Evolutionary conservation across 2,797 vertebrate species (phyloP), one percentile per base, ranked within the genome.

Genomic region (Darevskia mixta): DNA sequence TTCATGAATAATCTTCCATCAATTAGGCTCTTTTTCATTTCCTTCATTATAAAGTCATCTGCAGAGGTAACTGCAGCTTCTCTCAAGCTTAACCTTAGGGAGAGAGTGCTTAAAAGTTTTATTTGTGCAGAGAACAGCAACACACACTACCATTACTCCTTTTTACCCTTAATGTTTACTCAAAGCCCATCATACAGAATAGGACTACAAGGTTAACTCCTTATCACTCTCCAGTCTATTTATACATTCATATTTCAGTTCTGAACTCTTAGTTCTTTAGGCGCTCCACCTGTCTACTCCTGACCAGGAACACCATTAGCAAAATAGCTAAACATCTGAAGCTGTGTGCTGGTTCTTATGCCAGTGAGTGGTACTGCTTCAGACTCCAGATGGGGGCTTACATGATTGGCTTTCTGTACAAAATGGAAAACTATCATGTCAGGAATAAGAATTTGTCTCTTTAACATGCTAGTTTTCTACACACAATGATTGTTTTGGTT

Each of bases 1-100:
- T 64, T 85, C 72, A 76, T 61, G 58, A 75, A 85, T 61, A 58
- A 75, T 76, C 35, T 76, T 58, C 71, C 49, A 41, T 4, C 71
- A 17, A 41, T 75, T 75, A 41, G 49, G 23, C 55, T 85, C 29
- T 17, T 29, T 25, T 29, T 76, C 32, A 41, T 76, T 85, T n/a
- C 32, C 83, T 85, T 64, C 72, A 18, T 84, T 84, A 41, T 58
- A 29, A 84, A 38, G 83, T 58, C 71, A 29, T 76, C 72, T 64
- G 55, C 25, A 23, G 72, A 76, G 20, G 45, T 29, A 76, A 43
- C 35, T 7, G 11, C 43, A 4, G 3, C 67, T 27, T 64, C 32
- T n/a, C 32, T 41, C 25, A 29, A 64, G 25, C 71, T 29, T 18
- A 38, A 61, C 15, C 55, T 13, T 18, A 20, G 45, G 32, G n/a